A percentile compares a stretch with the other conserved stretches of the same genome.
phyloP scores from a whole-genome alignment of 1,140 invertebrate genomes.

The Hyphantria cunea region DNA sequence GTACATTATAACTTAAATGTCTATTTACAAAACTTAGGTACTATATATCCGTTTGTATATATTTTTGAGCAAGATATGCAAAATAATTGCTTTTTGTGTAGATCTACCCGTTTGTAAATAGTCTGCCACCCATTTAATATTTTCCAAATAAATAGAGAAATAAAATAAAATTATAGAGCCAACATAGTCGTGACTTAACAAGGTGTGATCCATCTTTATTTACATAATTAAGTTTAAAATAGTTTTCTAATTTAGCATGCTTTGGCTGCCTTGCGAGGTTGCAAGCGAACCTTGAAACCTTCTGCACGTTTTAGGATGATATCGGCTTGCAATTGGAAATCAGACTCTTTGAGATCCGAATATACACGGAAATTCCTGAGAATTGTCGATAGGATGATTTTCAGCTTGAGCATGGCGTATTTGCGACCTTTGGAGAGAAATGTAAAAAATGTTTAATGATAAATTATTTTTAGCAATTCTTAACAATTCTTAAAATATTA shows the following conservation, averaged over 20 bases:
- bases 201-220: conserved; percentile 24
- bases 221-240: conserved; percentile 22
- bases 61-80: conserved; percentile 48
- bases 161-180: conserved; percentile 68
- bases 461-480: not conserved
- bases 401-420: conserved; percentile 95
- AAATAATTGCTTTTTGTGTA: conserved; percentile 39
- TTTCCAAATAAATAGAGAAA: conserved; percentile 40
- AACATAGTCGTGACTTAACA: conserved; percentile 19
- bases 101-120: conserved; percentile 45
- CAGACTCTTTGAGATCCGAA: conserved; percentile 86
- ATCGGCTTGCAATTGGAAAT: conserved; percentile 91
- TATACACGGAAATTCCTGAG: conserved; percentile 91
- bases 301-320: conserved; percentile 93
- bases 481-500: not conserved
- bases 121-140: conserved; percentile 59
- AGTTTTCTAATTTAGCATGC: conserved; percentile 42
- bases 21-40: conserved; percentile 62
- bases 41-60: conserved; percentile 36
- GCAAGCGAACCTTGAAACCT: conserved; percentile 88
- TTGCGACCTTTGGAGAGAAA: conserved; percentile 85
- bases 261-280: conserved; percentile 83
- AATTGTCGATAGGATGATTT: conserved; percentile 93
- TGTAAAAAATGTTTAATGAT: conserved; percentile 13
- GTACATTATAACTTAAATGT: conserved; percentile 39